Evolutionary conservation across 2,113 vertebrate species (phyloP), one percentile per base, ranked within the genome.

Genomic region (Nycticorax nycticorax): DNA sequence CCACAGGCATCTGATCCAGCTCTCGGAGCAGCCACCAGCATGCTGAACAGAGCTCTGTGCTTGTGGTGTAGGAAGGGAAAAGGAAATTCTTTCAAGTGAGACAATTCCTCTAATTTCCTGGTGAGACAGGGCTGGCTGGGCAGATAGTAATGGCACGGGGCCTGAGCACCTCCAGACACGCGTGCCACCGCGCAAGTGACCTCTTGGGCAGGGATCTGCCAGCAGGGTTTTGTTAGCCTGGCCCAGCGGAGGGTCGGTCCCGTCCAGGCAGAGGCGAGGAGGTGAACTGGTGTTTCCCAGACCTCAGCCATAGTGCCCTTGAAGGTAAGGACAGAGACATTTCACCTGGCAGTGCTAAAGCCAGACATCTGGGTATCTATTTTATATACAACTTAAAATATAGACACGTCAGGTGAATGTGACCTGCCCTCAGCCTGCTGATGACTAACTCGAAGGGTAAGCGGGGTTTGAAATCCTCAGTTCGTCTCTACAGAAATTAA

Each of bases 181-280:
- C 0, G 2, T 52, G 56, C n/a, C 2, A 2, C 35, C 60, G 45
- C 43, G 15, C 5, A 5, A 26, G 32, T 16, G 56, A 72, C 11
- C 18, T 77, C 39, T 21, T 57, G 19, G 24, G 18, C n/a, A 21
- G 37, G 35, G 21, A n/a, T 57, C 48, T 47, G 12, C 33, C 30
- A 14, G 50, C 14, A 59, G 22, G 15, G 22, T 22, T 63, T 79
- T 20, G 26, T 41, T 71, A 45, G 26, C 8, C 27, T 12, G 14
- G 27, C 12, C 43, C 37, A 32, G 20, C 32, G 19, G 39, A 80
- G 16, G 26, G 14, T 53, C 50, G 37, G 16, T 45, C 32, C 43
- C 62, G 66, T 50, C 8, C 41, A 78, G 66, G 20, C 27, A 55
- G 17, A 71, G 15, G 10, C 4, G 9, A 76, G 76, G 53, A 75